Conservation (phyloP, 2,113 vertebrate genomes). For the Calonectris borealis region DNA sequence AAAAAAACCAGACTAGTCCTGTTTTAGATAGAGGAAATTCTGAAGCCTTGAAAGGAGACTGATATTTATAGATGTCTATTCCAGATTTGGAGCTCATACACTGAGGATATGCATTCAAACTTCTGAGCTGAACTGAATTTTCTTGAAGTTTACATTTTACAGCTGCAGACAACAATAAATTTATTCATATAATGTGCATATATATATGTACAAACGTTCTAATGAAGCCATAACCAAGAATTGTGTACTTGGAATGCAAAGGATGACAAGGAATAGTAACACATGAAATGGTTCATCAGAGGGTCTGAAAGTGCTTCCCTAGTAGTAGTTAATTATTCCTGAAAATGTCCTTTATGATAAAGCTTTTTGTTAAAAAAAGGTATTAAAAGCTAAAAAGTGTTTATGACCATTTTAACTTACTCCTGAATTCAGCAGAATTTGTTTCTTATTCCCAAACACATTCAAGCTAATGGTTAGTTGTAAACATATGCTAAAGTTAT, state of each 20-base stretch:
- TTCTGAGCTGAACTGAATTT: not conserved
- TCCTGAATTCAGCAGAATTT: constrained; percentile 4
- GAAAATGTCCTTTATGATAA: not conserved
- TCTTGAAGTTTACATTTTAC: not conserved
- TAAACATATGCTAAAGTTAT: not conserved
- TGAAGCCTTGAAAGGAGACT: not conserved
- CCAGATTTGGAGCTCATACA: not conserved
- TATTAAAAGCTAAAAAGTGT: not conserved
- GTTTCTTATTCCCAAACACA: not conserved
- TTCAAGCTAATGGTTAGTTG: not conserved
- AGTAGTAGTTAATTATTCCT: not conserved
- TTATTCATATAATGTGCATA: not conserved
- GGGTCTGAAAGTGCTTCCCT: not conserved
- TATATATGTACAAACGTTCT: not conserved
- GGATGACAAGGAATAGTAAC: not conserved
- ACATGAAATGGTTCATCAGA: not conserved
- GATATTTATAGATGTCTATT: not conserved
- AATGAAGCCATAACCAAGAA: not conserved
- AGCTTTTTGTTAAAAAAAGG: not conserved
- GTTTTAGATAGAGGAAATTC: not conserved
- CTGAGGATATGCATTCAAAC: not conserved
- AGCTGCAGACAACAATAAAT: not conserved
- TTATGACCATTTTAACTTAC: not conserved
- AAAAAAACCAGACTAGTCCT: not conserved
- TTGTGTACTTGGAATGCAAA: not conserved